Base-by-base conservation (phyloP, 1,140 invertebrate genomes). In the Ceratosolen solmsi region DNA sequence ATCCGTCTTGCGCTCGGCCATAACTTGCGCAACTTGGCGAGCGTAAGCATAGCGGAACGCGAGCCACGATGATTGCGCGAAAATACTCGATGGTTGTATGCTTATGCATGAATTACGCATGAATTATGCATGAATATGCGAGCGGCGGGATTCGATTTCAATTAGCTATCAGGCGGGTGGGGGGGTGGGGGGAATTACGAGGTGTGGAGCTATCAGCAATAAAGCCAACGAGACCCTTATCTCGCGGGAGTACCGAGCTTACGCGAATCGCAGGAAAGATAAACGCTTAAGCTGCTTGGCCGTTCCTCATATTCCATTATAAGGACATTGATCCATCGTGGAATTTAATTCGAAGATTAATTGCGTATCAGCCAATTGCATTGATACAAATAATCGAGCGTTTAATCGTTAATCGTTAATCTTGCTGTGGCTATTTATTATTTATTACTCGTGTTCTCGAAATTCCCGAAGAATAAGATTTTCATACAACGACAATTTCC, bases 51-150 rank as follows among this genome's bases (percentile, higher is more conserved):
- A 68, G 36, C 20, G 22, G 20, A 73, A 54, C 27, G 27, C n/a
- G 9, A 73, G 15, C 20, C 8, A 33, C 65, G n/a, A 79, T 56
- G 63, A 70, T 79, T 70, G 65, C 77, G 49, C 33, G 46, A 70
- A 79, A 79, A 54, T n/a, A 20, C 3, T 33, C 51, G 41, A 41
- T 22, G 33, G 30, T 60, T 75, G 20, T 75, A 36, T 20, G 41
- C 74, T 38, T 20, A 7, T 22, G 36, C 36, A 38, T 68, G 33
- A 38, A 46, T 27, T 30, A 27, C n/a, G 41, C 75, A 68, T 79
- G 77, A 79, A 79, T 79, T 79, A 78, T 70, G 20, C 75, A 78
- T 78, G 75, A 78, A 27, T 17, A 30, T 33, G n/a, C 49, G 27
- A n/a, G 30, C 46, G 30, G n/a, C 65, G 49, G 63, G 51, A 79